A percentile compares a stretch with the other conserved stretches of the same genome.
Conservation (phyloP, 2,888 invertebrate species). For the Troides aeacus region DNA sequence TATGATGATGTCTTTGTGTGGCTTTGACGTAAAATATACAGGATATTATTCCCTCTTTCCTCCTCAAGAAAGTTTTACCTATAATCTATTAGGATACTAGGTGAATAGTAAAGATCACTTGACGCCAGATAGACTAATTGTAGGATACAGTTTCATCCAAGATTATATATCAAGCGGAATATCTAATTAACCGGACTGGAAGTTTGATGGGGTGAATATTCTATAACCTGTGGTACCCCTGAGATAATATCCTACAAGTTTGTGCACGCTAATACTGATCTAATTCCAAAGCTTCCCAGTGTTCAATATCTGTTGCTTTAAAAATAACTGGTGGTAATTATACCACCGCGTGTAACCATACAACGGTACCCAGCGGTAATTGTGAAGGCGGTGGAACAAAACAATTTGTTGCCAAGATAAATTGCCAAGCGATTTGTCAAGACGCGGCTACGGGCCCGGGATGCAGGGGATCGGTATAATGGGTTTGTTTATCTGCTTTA, state of each 20-base stretch:
- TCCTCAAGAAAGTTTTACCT: too few species aligned
- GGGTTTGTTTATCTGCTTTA: slow-evolving; percentile 33
- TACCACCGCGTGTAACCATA: background rate
- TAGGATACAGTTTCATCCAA: background rate
- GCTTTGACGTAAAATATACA: too few species aligned
- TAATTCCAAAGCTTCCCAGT: background rate
- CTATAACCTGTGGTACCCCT: slow-evolving; percentile 39
- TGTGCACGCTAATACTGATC: slow-evolving; percentile 5
- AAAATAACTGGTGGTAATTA: slow-evolving; percentile 22
- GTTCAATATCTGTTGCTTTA: too few species aligned
- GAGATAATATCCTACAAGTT: background rate
- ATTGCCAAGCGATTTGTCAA: slow-evolving; percentile 36
- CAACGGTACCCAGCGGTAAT: slow-evolving; percentile 33
- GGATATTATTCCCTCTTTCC: too few species aligned
- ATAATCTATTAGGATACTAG: too few species aligned
- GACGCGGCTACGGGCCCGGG: slow-evolving; percentile 21
- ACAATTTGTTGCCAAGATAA: slow-evolving; percentile 38
- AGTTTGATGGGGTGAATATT: slow-evolving; percentile 53
- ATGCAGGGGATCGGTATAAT: slow-evolving; percentile 29
- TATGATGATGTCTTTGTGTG: too few species aligned
- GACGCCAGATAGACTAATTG: background rate
- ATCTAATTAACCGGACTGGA: slow-evolving; percentile 42
- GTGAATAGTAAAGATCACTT: too few species aligned
- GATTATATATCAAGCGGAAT: slow-evolving; percentile 5
- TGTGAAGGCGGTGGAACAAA: slow-evolving; percentile 33